These are phyloP conservation scores for Barbus barbus DNA, from an alignment of 2,113 vertebrate genomes.

Conservation along the genomic window DNA sequence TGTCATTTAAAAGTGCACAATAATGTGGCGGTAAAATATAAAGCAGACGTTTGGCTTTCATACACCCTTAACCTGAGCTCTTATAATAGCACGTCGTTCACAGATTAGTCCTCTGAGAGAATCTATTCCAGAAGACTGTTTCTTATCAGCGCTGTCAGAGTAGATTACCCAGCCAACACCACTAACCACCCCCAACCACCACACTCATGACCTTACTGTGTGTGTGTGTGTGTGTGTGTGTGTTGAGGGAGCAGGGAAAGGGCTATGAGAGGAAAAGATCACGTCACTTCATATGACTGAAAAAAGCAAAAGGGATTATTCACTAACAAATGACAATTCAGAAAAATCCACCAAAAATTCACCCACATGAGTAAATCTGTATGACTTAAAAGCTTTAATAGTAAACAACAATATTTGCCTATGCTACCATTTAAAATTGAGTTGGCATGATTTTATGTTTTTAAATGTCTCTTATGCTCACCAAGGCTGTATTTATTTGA, in stretches of 20 bases:
- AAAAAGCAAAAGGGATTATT: not conserved
- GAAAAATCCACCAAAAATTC: not conserved
- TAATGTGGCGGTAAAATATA: not conserved
- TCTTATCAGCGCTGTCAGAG: not conserved
- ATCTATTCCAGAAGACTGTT: slow-evolving; percentile 14
- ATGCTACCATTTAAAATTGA: too few relatives aligned
- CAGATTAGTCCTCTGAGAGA: slow-evolving; percentile 26
- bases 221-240: not conserved
- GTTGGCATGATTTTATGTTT: not conserved
- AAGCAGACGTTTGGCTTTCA: not conserved
- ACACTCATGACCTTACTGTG: slow-evolving; percentile 12
- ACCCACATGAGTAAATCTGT: not conserved
- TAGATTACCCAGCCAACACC: not conserved
- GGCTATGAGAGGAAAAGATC: not conserved
- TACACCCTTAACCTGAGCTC: not conserved
- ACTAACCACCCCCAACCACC: not conserved
- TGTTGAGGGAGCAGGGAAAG: not conserved
- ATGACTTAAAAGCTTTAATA: not conserved
- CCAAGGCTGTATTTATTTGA: not conserved
- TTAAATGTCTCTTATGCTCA: not conserved
- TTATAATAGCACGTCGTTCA: slow-evolving; percentile 19
- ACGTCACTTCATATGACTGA: not conserved
- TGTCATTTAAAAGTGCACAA: not conserved
- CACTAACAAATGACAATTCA: not conserved
- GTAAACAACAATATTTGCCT: not conserved